Percentiles rank a stretch among this genome's conserved stretches.
These are phyloP conservation scores for Orthosia incerta DNA, from an alignment of 2,888 invertebrate genomes.

Conservation along the genomic window DNA sequence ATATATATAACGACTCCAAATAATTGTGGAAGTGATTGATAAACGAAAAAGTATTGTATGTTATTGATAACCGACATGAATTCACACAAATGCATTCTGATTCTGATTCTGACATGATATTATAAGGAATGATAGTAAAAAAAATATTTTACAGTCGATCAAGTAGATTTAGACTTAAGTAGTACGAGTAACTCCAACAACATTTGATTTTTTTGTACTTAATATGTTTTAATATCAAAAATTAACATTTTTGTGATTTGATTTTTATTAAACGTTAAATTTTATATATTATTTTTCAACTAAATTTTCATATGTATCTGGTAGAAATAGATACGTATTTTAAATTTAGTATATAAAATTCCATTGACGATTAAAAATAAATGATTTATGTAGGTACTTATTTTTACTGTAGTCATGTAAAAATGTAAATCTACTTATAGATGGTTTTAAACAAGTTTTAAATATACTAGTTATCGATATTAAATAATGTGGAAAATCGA, in stretches of 20 bases:
- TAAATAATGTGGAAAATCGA: conserved; percentile 44
- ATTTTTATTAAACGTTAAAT: conserved; percentile 55
- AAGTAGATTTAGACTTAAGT: conserved; percentile 63
- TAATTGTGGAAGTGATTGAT: conserved; percentile 64
- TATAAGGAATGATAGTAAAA: conserved; percentile 33
- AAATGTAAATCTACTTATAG: conserved; percentile 81
- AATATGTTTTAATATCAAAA: conserved; percentile 47
- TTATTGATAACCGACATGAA: conserved; percentile 53
- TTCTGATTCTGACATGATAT: too few species aligned
- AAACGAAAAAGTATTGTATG: conserved; percentile 56
- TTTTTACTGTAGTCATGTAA: conserved; percentile 79
- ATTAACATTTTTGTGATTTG: conserved; percentile 37
- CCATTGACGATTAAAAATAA: conserved; percentile 58
- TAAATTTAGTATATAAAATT: conserved; percentile 74
- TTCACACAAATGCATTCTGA: too few species aligned
- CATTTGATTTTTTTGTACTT: conserved; percentile 39
- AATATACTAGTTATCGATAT: conserved; percentile 62
- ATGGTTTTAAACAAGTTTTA: conserved; percentile 64
- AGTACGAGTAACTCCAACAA: conserved; percentile 53
- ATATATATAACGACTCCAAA: conserved; percentile 62
- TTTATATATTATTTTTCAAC: conserved; percentile 68
- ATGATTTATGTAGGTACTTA: conserved; percentile 72
- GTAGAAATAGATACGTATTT: conserved; percentile 75
- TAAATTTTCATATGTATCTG: conserved; percentile 80
- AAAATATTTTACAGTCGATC: conserved; percentile 58